Conservation (phyloP, 2,888 invertebrate genomes). For the Dendrolimus houi region DNA sequence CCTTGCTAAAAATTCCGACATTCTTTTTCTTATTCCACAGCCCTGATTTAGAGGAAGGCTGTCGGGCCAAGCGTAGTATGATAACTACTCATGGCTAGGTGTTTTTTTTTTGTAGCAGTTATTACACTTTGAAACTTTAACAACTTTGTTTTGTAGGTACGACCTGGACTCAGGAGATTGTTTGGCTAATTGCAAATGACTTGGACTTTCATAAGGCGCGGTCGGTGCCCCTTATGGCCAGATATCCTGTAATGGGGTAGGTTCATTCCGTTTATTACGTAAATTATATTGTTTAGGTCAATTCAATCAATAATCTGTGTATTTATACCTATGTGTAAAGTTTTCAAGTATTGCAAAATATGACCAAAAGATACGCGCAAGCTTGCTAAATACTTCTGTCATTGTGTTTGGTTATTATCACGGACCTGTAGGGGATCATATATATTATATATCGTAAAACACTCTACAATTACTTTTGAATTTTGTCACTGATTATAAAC, state of each 20-base stretch:
- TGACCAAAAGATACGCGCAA: background rate
- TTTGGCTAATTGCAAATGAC: slow-evolving; percentile 82
- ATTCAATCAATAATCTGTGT: background rate
- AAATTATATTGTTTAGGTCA: too few species aligned
- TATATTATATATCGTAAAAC: background rate
- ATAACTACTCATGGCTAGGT: too few species aligned
- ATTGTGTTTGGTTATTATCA: too few species aligned
- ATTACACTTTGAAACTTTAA: too few species aligned
- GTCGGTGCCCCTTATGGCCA: slow-evolving; percentile 57
- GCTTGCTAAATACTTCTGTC: too few species aligned
- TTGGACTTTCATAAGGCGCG: slow-evolving; percentile 79
- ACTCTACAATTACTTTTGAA: background rate
- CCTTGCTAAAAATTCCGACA: too few species aligned
- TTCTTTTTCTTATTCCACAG: too few species aligned
- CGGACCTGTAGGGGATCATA: too few species aligned
- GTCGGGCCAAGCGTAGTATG: too few species aligned
- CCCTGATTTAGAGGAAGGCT: too few species aligned
- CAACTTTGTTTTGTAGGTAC: slow-evolving; percentile 52
- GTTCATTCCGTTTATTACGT: background rate
- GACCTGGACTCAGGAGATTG: slow-evolving; percentile 83
- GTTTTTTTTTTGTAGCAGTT: too few species aligned
- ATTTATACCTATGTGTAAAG: background rate
- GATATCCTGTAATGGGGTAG: slow-evolving; percentile 86
- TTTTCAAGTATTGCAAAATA: background rate
- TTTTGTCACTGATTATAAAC: background rate